phyloP scores from a whole-genome alignment of 2,113 vertebrate species.

The Callipepla squamata region DNA sequence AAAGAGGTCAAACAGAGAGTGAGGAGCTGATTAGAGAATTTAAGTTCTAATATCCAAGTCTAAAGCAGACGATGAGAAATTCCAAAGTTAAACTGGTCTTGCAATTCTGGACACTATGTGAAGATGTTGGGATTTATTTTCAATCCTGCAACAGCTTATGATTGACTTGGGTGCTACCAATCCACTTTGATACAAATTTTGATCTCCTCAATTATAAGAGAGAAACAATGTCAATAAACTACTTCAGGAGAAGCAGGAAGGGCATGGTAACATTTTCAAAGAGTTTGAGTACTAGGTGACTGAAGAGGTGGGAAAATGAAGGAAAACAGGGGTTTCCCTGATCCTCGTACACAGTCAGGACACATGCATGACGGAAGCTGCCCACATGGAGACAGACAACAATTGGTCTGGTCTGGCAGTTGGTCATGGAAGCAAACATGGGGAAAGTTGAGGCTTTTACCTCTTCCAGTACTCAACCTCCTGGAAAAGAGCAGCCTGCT shows the following conservation, averaged over 20 bases:
- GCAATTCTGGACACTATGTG: not conserved
- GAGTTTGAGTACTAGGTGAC: not conserved
- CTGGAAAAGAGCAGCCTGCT: not conserved
- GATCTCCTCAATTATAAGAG: not conserved
- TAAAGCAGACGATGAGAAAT: not conserved
- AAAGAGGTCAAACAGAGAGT: not conserved
- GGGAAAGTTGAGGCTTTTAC: not conserved
- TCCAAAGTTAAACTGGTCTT: not conserved
- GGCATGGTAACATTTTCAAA: not conserved
- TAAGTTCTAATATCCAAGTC: not conserved
- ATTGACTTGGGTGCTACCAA: not conserved
- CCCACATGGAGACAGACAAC: not conserved
- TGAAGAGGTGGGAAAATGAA: not conserved
- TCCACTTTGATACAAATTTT: not conserved
- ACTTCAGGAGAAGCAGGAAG: not conserved
- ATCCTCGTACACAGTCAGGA: not conserved
- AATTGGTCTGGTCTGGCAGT: not conserved
- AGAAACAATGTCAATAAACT: not conserved
- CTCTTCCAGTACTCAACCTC: not conserved
- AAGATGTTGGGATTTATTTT: not conserved
- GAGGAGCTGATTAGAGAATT: not conserved
- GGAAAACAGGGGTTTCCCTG: not conserved
- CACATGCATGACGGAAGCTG: not conserved
- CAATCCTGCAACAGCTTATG: not conserved
- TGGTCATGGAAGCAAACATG: not conserved